Evolutionary conservation across 2,888 invertebrate genomes (phyloP), one percentile per base, ranked within the genome.

Genomic region (Drosophila koepferae): DNA sequence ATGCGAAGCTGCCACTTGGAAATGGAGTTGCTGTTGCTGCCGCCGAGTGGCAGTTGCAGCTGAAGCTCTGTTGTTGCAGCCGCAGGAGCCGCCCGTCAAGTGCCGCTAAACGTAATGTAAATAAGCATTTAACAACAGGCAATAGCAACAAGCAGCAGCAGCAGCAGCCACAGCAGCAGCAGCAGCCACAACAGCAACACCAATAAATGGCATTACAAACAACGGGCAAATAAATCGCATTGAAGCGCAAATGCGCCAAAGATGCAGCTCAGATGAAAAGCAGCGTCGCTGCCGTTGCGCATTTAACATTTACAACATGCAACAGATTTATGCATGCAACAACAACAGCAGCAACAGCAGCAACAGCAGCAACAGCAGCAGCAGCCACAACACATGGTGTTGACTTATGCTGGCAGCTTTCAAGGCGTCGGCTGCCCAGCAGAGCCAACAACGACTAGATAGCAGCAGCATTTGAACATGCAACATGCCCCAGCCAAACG

Each of bases 101-200:
- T 85, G 90, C 88, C 89, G 84, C 89, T 90, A 91, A 90, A 89
- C 89, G 90, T 88, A 91, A 89, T 90, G 91, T 89, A 91, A 91
- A 91, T 91, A 91, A 86, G 86, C 90, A 86, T 88, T 85, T 81
- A 90, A 89, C 82, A 86, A 79, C 81, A 78, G 64, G 66, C 78
- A 81, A 51, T 76, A 77, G 40, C 74, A 76, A 53, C 68, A 64
- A 65, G 40, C 58, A 72, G 9, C 60, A 63, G 46, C 56, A 73
- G 16, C 51, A 62, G 40, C 58, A 72, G 9, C 60, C 62, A 43
- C 56, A 73, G 16, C 51, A 62, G n/a, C 70, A 56, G 18, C 62
- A 65, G 3, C 81, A 70, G 18, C 76, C 60, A 14, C 71, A 69
- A 34, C 69, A 72, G 71, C 71, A 77, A 55, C 68, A 67, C 63